These are phyloP conservation scores for Calvadosia cruxmelitensis DNA, from an alignment of 30 jellyfish, hydroid and myxozoan genomes.

Conservation along the genomic window DNA sequence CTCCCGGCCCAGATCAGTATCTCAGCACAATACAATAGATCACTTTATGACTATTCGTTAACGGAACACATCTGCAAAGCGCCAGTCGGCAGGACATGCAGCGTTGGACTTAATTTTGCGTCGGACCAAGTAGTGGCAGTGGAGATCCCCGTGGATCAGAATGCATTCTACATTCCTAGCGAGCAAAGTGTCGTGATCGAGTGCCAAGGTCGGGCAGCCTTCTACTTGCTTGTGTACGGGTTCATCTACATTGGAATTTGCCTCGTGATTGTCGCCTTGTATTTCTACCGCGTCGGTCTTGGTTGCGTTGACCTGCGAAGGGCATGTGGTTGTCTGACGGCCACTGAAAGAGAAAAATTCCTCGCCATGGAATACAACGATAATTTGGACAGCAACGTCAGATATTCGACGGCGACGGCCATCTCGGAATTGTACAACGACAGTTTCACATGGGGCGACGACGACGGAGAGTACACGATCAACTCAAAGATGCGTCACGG, in stretches of 20 bases:
- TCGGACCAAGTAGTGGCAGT: slow-evolving; percentile 28
- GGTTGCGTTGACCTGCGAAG: neutral
- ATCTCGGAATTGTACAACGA: neutral
- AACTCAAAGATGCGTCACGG: neutral
- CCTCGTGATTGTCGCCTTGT: neutral
- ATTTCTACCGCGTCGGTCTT: neutral
- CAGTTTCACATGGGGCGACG: neutral
- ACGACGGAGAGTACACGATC: neutral
- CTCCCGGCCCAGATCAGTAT: slow-evolving; percentile 12
- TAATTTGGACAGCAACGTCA: neutral
- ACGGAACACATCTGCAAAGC: slow-evolving; percentile 38
- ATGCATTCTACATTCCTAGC: slow-evolving; percentile 10
- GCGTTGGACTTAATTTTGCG: slow-evolving; percentile 19
- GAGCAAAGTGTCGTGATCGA: slow-evolving; percentile 31
- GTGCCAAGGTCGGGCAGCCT: slow-evolving; percentile 53
- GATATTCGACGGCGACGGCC: neutral
- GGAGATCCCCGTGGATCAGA: slow-evolving; percentile 19
- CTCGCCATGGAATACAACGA: neutral
- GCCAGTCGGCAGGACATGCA: slow-evolving; percentile 7
- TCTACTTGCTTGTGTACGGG: slow-evolving; percentile 20
- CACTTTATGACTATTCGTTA: slow-evolving; percentile 23
- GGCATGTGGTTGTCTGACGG: neutral
- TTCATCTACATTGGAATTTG: neutral
- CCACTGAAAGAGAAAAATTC: neutral
- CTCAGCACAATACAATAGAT: slow-evolving; percentile 15